phyloP scores from a whole-genome alignment of 2,888 invertebrate genomes.

The Drosophila paranaensis region DNA sequence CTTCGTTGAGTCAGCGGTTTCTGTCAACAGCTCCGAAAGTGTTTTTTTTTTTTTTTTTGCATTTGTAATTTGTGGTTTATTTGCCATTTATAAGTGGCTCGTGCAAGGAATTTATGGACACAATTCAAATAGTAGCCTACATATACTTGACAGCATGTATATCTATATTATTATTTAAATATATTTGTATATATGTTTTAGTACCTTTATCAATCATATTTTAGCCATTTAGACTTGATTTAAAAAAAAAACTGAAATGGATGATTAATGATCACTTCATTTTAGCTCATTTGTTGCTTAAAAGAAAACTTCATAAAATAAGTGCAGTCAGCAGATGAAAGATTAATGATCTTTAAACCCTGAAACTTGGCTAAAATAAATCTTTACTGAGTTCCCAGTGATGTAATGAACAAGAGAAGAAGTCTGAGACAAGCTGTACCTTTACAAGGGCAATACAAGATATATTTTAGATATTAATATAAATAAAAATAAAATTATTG shows the following conservation, averaged over 20 bases:
- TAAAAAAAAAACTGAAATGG: neutral
- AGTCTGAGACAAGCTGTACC: neutral
- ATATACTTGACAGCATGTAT: neutral
- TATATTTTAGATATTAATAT: too few relatives aligned
- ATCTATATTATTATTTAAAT: neutral
- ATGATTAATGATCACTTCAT: constrained; percentile 18
- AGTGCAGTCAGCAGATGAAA: constrained; percentile 5
- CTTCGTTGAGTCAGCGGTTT: constrained; percentile 42
- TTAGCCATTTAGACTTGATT: neutral
- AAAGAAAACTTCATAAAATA: neutral
- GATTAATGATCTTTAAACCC: constrained; percentile 25
- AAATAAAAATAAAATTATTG: too few relatives aligned
- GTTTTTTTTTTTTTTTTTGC: constrained; percentile 7
- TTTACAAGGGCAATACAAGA: neutral
- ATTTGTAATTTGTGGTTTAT: constrained; percentile 18
- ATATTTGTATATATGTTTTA: neutral
- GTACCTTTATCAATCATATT: neutral
- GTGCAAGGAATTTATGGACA: constrained; percentile 21
- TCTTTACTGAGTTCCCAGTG: neutral
- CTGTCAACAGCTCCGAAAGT: constrained; percentile 14
- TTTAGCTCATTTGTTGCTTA: neutral
- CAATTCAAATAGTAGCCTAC: constrained; percentile 8
- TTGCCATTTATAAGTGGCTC: constrained; percentile 18
- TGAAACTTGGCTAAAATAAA: neutral
- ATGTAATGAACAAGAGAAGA: neutral